Evolutionary conservation across 2,888 invertebrate species (phyloP).

Genomic region (Ornithoptera priamus): DNA sequence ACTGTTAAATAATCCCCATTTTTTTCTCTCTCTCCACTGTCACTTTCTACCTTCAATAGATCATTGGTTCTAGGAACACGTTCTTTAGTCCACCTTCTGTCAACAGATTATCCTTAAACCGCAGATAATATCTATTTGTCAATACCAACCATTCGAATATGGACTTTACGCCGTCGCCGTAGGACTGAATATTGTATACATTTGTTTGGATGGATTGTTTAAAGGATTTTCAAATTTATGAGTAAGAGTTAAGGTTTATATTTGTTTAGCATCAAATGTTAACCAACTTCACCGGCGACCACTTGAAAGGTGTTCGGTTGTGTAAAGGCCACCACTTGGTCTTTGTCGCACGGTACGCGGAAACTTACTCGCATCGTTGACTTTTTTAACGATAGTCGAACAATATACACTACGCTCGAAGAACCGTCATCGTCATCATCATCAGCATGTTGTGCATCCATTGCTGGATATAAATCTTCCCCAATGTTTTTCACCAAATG

Average conservation of each 20-base stretch:
- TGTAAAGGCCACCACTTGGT: conserved; percentile 43
- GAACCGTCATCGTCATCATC: neutral
- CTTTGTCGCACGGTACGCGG: conserved; percentile 39
- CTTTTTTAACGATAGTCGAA: conserved; percentile 30
- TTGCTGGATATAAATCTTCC: no score
- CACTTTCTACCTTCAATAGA: conserved; percentile 49
- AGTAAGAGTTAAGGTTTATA: neutral
- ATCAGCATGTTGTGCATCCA: no score
- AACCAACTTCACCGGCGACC: conserved; percentile 50
- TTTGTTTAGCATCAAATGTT: conserved; percentile 53
- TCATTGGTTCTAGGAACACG: conserved; percentile 54
- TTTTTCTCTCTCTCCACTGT: conserved; percentile 43
- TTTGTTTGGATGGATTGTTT: neutral
- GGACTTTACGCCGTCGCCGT: conserved; percentile 30
- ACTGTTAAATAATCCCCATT: conserved; percentile 14
- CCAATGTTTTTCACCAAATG: no score
- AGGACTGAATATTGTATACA: conserved; percentile 29
- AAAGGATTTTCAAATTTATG: conserved; percentile 12
- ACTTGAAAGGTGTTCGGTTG: conserved; percentile 73
- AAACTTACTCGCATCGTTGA: conserved; percentile 62
- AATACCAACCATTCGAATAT: conserved; percentile 18
- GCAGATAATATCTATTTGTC: conserved; percentile 39
- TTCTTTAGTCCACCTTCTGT: conserved; percentile 57
- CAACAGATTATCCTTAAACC: conserved; percentile 73
- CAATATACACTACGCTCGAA: neutral